Evolutionary conservation across 2,888 invertebrate species (phyloP).

Genomic region (Tholera decimalis): DNA sequence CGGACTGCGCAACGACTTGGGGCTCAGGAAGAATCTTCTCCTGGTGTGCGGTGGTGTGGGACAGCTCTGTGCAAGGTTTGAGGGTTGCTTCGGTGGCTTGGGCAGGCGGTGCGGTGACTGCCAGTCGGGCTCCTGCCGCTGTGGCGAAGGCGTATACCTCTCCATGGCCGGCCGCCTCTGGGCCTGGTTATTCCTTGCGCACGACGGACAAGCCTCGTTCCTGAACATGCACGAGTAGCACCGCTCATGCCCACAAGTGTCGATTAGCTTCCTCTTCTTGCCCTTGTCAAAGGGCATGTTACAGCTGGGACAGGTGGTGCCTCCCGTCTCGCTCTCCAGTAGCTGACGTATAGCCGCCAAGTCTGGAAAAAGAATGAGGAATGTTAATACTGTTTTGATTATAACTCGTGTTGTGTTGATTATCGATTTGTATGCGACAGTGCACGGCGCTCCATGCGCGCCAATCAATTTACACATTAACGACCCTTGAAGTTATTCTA

Average conservation of each 20-base stretch:
- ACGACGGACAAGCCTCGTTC: conserved; percentile 97
- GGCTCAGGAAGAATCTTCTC: conserved; percentile 95
- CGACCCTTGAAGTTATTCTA: conserved; percentile 78
- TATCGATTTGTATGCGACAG: conserved; percentile 65
- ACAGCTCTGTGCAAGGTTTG: conserved; percentile 93
- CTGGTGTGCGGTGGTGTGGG: conserved; percentile 95
- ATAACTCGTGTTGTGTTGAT: conserved; percentile 51
- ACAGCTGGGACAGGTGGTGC: conserved; percentile 95
- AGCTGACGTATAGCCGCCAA: conserved; percentile 96
- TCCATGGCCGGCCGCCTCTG: conserved; percentile 85
- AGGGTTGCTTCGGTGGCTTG: conserved; percentile 91
- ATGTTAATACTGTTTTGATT: conserved; percentile 65
- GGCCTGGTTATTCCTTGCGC: conserved; percentile 89
- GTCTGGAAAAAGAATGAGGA: conserved; percentile 92
- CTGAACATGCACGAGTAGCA: conserved; percentile 99
- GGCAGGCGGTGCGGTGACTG: conserved; percentile 91
- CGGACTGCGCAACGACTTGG: conserved; percentile 95
- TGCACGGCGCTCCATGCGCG: conserved; percentile 71
- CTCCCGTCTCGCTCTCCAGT: conserved; percentile 94
- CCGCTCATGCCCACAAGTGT: conserved; percentile 98
- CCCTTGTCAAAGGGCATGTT: conserved; percentile 99
- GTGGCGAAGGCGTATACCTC: conserved; percentile 86
- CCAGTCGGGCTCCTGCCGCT: conserved; percentile 85
- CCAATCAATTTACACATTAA: conserved; percentile 81
- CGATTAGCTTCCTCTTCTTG: conserved; percentile 98